Evolutionary conservation across 2,113 vertebrate species (phyloP), one percentile per base, ranked within the genome.

Genomic region (Rhagologus leucostigma): DNA sequence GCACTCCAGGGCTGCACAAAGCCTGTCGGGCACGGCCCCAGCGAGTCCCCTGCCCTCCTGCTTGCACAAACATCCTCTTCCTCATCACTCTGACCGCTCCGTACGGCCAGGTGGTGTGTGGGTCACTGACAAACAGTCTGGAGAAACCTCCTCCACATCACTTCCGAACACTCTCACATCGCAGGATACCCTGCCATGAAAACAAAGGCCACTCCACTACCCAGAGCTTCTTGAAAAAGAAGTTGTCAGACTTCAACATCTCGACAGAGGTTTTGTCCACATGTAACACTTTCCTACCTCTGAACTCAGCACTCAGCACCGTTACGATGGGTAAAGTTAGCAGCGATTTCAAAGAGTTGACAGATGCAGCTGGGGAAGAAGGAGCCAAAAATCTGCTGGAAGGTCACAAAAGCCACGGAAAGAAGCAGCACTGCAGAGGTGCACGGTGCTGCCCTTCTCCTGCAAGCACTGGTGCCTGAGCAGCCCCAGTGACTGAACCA

Each of bases 41-140:
- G 52, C 0, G 0, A n/a, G 42, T 0, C 26, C 57, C 16, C 39
- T 1, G 0, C 29, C 19, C 59, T 37, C 53, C 14, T 16, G 17
- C 19, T 5, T 11, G 57, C 84, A 85, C 76, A 83, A 59, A 73
- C 59, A 57, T 16, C 64, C 64, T 47, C 24, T 1, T 67, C 55
- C 80, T 76, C 60, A 46, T 15, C 37, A 4, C 47, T 27, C 24
- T 18, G 52, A 42, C 9, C 4, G 1, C 3, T 29, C 29, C 1
- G 2, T 1, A 21, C 1, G 1, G 26, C 39, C 75, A 60, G 74
- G 67, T 26, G 67, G n/a, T 35, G 21, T 8, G 57, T 3, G n/a
- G 68, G 9, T 46, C 70, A 81, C 4, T 30, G 76, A 78, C n/a
- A 50, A 53, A 59, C 49, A 22, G 5, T 1, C 89, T n/a, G 50